These are phyloP conservation scores for Metridium senile DNA, from an alignment of 92 coral and sea anemone species.

Conservation along the genomic window DNA sequence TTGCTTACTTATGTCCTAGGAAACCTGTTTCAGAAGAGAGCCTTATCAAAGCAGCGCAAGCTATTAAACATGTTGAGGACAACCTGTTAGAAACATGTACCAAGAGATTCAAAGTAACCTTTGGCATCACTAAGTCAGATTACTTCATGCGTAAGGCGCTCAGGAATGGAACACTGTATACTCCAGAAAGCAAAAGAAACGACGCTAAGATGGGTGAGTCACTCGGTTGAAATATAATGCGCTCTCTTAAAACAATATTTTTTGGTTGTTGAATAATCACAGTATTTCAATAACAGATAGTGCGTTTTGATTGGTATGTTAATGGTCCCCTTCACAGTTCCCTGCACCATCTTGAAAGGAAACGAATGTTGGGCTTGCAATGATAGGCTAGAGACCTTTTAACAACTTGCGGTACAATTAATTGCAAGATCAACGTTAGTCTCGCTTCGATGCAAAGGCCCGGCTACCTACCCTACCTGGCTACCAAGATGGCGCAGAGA, in stretches of 20 bases:
- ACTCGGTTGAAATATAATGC: neutral
- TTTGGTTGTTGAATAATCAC: neutral
- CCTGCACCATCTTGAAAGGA: too few relatives aligned
- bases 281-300: neutral
- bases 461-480: too few relatives aligned
- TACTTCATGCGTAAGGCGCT: constrained; percentile 52
- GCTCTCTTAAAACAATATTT: neutral
- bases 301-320: too few relatives aligned
- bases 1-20: constrained; percentile 2
- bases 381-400: too few relatives aligned
- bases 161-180: constrained; percentile 10
- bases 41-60: constrained; percentile 41
- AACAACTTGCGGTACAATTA: too few relatives aligned
- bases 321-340: too few relatives aligned
- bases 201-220: neutral
- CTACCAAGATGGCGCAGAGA: too few relatives aligned
- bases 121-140: constrained; percentile 60
- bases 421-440: too few relatives aligned
- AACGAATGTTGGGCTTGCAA: too few relatives aligned
- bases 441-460: too few relatives aligned
- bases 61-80: constrained; percentile 42
- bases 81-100: constrained; percentile 43
- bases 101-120: constrained; percentile 50
- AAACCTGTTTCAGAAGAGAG: constrained; percentile 27
- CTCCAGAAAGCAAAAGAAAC: neutral